A percentile compares a stretch with the other conserved stretches of the same genome.
Conservation (phyloP, 1,140 invertebrate species). For the Homarus americanus region DNA sequence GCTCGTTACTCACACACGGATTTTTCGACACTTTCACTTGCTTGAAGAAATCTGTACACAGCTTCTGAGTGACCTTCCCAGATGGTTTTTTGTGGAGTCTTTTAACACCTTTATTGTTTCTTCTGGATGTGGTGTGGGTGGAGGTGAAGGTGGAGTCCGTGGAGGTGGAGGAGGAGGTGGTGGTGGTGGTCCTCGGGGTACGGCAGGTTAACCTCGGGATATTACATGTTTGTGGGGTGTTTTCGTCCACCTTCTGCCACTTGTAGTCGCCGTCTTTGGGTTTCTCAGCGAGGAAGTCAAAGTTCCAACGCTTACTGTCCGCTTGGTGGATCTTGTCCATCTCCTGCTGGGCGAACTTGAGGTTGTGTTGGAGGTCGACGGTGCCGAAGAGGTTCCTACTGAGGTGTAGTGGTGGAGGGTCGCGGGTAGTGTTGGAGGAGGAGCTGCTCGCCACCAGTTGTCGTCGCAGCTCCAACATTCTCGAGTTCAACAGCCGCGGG, state of each 20-base stretch:
- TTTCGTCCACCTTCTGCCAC: not conserved
- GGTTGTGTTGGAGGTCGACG: not conserved
- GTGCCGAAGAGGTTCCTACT: slow-evolving; percentile 17
- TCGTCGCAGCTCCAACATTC: not conserved
- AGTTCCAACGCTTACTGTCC: slow-evolving; percentile 14
- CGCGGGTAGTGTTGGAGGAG: not conserved
- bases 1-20: not conserved
- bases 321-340: not conserved
- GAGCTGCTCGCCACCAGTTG: not conserved
- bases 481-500: not conserved
- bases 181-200: not conserved
- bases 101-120: not conserved
- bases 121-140: not conserved
- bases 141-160: not conserved
- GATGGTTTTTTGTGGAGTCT: not conserved
- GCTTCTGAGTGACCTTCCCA: not conserved
- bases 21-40: not conserved
- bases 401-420: not conserved
- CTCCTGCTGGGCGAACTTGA: slow-evolving; percentile 13
- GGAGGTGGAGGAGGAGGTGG: not conserved
- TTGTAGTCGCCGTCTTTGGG: not conserved
- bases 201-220: not conserved
- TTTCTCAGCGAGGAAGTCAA: not conserved
- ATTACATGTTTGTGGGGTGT: not conserved
- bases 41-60: slow-evolving; percentile 29